A percentile compares a stretch with the other conserved stretches of the same genome.
These are phyloP conservation scores for Turdus rufiventris DNA, from an alignment of 2,113 vertebrate species.

Conservation along the genomic window DNA sequence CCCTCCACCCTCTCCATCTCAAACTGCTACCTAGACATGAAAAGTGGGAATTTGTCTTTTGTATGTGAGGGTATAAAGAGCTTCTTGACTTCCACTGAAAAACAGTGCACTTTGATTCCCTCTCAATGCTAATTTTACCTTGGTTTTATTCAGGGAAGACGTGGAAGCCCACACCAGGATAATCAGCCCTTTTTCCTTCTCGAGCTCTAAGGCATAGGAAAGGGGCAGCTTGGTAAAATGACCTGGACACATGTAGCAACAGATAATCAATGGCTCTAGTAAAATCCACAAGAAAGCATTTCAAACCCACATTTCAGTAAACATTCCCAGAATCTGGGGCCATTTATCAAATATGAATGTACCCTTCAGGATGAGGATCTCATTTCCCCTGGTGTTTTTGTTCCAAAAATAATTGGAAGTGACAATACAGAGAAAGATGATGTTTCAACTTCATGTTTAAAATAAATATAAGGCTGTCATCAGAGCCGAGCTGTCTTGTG, in stretches of 20 bases:
- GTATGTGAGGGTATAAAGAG: slow-evolving; percentile 1
- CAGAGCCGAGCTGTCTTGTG: slow-evolving; percentile 22
- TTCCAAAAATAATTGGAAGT: slow-evolving; percentile 73
- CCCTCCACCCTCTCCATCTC: not conserved
- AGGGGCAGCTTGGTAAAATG: slow-evolving; percentile 13
- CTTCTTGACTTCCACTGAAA: slow-evolving; percentile 7
- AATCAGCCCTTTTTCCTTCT: not conserved
- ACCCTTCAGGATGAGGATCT: slow-evolving; percentile 59
- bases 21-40: not conserved
- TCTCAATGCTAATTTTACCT: not conserved
- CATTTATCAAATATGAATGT: slow-evolving; percentile 74
- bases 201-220: not conserved
- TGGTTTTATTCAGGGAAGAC: not conserved
- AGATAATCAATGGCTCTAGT: slow-evolving; percentile 34
- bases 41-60: not conserved
- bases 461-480: slow-evolving; percentile 76
- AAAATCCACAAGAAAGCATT: slow-evolving; percentile 32
- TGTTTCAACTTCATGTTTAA: slow-evolving; percentile 68
- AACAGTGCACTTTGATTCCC: not conserved
- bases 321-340: slow-evolving; percentile 60
- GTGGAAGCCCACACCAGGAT: not conserved
- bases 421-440: slow-evolving; percentile 72
- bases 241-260: slow-evolving; percentile 5
- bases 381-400: slow-evolving; percentile 35
- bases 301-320: slow-evolving; percentile 52